A percentile compares a stretch with the other conserved stretches of the same genome.
These are phyloP conservation scores for Diplolepis rosae DNA, from an alignment of 2,888 invertebrate genomes.

Conservation along the genomic window DNA sequence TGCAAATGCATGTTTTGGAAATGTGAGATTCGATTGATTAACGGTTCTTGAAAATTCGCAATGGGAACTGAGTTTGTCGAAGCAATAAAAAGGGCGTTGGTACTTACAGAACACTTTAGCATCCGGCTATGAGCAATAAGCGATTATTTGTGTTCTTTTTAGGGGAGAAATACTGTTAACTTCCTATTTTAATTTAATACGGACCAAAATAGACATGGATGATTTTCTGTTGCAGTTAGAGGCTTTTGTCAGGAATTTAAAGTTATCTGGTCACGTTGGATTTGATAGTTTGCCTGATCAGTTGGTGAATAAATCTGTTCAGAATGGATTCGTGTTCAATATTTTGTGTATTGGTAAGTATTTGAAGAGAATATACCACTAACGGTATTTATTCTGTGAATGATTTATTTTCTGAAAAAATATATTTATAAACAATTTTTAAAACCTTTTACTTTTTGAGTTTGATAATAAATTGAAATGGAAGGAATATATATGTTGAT, in stretches of 20 bases:
- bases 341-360: slow-evolving; percentile 96
- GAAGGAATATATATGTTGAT: too few species aligned
- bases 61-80: neutral
- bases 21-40: neutral
- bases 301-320: slow-evolving; percentile 97
- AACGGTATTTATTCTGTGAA: neutral
- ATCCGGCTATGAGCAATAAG: slow-evolving; percentile 8
- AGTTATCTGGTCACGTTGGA: slow-evolving; percentile 96
- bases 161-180: slow-evolving; percentile 40
- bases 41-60: neutral
- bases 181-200: slow-evolving; percentile 16
- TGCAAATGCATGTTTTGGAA: neutral
- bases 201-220: slow-evolving; percentile 20
- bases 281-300: slow-evolving; percentile 99
- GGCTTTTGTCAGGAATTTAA: slow-evolving; percentile 81
- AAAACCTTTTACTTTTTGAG: neutral
- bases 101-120: slow-evolving; percentile 38
- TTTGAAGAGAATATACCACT: neutral
- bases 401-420: neutral
- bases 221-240: slow-evolving; percentile 65
- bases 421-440: neutral
- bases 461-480: neutral
- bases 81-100: slow-evolving; percentile 65
- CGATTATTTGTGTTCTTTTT: slow-evolving; percentile 28
- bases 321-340: slow-evolving; percentile 98